Base-by-base conservation (phyloP, 2,113 vertebrate genomes). In the Pedetes capensis region DNA sequence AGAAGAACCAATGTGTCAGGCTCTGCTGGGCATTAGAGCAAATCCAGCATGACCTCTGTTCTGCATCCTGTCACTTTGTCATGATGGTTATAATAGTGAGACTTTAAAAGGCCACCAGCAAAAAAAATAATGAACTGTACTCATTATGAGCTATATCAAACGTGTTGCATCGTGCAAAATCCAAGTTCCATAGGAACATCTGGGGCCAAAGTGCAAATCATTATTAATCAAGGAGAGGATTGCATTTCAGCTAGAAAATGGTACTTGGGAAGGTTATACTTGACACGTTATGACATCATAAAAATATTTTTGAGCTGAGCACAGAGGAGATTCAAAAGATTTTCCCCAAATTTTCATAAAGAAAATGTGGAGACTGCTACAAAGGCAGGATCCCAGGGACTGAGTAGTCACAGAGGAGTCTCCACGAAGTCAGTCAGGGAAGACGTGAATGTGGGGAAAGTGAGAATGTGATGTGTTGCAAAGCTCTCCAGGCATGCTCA, bases 221-320 rank as follows among this genome's bases (percentile, higher is more conserved):
- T 49, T 91, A 89, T 94, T 89, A 85, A 78, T 64, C 23, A 83
- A 32, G 9, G 88, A 94, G 10, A n/a, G n/a, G 17, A 82, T 76
- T 29, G 32, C 4, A 79, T 82, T 94, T 91, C 42, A 75, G 10
- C 11, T 79, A 23, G 18, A 13, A 91, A 69, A 74, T 72, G 94
- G 13, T 76, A 83, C 1, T 34, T 75, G 4, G 29, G 51, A 87
- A 2, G 5, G 64, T 83, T 91, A 55, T 17, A 74, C 8, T 91
- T 90, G 57, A 66, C 1, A 94, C 74, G 4, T 1, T 6, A 18
- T 69, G 18, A 55, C 32, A 76, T 61, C 76, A 44, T 69, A 39
- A 57, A 61, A 84, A 44, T 29, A 75, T 44, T 42, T 83, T 63
- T 66, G 0, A 5, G 72, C 68, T 74, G 6, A 49, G 57, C 23